These are phyloP conservation scores for Stenoptilia bipunctidactyla DNA, from an alignment of 2,888 invertebrate genomes.

Conservation along the genomic window DNA sequence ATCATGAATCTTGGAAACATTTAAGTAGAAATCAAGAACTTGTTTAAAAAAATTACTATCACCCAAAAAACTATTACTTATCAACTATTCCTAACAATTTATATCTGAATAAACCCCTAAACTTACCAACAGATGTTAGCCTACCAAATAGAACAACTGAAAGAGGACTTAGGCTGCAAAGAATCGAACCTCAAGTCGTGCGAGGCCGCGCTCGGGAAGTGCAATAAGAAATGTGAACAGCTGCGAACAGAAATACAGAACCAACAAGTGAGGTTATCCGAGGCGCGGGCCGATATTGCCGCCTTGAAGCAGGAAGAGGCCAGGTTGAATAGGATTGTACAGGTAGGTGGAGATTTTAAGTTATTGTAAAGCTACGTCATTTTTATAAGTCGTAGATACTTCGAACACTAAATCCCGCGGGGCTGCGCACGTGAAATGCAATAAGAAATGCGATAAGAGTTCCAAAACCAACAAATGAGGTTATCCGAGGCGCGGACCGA, in stretches of 20 bases:
- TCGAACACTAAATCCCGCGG: conserved; percentile 77
- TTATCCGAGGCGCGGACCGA: conserved; percentile 73
- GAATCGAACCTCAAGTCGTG: conserved; percentile 79
- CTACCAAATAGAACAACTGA: conserved; percentile 86
- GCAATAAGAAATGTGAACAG: conserved; percentile 77
- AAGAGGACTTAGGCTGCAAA: conserved; percentile 83
- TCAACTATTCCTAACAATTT: no score
- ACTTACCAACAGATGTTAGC: conserved; percentile 63
- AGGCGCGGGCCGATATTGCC: conserved; percentile 74
- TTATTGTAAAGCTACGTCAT: no score
- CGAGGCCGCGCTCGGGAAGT: conserved; percentile 73
- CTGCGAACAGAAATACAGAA: conserved; percentile 72
- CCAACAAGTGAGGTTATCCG: conserved; percentile 65
- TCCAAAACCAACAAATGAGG: conserved; percentile 69
- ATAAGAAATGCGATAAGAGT: conserved; percentile 74
- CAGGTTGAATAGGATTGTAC: conserved; percentile 76
- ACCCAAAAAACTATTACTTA: no score
- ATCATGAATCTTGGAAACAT: no score
- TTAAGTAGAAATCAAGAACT: no score
- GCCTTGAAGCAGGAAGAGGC: conserved; percentile 76
- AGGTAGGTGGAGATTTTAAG: no score
- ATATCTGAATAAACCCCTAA: no score
- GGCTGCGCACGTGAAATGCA: conserved; percentile 72
- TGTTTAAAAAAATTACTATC: no score
- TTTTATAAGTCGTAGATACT: no score